Percentiles rank a stretch among this genome's conserved stretches.
phyloP scores from a whole-genome alignment of 1,140 invertebrate species.

The Drosophila kurseongensis region DNA sequence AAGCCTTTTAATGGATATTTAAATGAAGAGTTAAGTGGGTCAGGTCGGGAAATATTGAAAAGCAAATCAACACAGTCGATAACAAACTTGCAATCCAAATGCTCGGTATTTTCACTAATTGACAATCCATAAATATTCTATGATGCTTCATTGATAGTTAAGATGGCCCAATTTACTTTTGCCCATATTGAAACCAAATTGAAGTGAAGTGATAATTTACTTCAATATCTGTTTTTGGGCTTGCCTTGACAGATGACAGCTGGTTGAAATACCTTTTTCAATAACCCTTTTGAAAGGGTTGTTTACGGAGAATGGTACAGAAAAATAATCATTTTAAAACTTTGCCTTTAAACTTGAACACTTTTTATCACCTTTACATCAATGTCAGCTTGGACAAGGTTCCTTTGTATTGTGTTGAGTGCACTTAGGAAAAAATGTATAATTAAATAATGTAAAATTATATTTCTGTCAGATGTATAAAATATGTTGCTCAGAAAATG shows the following conservation, averaged over 20 bases:
- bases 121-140: conserved; percentile 28
- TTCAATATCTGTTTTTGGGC: conserved; percentile 5
- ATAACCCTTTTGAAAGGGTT: conserved; percentile 2
- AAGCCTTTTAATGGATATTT: conserved; percentile 40
- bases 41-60: conserved; percentile 21
- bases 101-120: conserved; percentile 9
- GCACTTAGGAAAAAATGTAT: not conserved
- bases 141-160: not conserved
- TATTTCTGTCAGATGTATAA: no score
- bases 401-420: not conserved
- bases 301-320: not conserved
- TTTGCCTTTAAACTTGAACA: conserved; percentile 2
- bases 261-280: conserved; percentile 49
- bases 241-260: conserved; percentile 54
- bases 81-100: conserved; percentile 2
- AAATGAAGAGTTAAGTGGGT: conserved; percentile 37
- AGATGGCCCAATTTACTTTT: conserved; percentile 1
- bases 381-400: not conserved
- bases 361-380: conserved; percentile 26
- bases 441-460: no score
- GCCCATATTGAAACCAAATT: not conserved
- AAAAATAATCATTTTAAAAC: conserved; percentile 13
- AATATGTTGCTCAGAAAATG: no score
- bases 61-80: conserved; percentile 34
- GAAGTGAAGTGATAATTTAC: not conserved